Base-by-base conservation (phyloP, 2,113 vertebrate genomes). In the Brienomyrus longianalis region DNA sequence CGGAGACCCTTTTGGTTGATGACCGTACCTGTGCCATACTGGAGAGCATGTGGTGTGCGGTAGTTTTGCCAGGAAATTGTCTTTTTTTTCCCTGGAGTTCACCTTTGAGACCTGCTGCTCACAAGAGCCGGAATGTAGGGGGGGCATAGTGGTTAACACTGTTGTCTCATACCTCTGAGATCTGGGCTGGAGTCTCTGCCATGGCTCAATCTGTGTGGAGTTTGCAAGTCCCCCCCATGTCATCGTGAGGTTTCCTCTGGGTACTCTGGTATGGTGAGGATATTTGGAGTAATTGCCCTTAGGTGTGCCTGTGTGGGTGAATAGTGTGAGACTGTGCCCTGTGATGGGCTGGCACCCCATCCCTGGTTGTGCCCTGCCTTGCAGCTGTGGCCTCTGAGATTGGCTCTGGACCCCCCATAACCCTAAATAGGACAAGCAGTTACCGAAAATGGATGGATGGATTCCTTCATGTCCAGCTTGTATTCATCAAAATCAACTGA, bases 401-500 rank as follows among this genome's bases (percentile, higher is more conserved):
- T 11, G 50, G 50, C 51, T 17, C 52, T 21, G 52, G 52, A 62
- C 56, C 56, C 56, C 56, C 23, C 23, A n/a, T 7, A 9, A n/a
- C 8, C 56, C 6, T 62, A 21, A 62, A 62, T n/a, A 62, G 56
- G 23, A 62, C 56, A 62, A 62, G 10, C 56, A n/a, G 56, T 62
- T 9, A 62, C 23, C 2, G 23, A n/a, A n/a, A 62, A 62, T n/a
- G 21, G 23, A 62, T n/a, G 21, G 56, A n/a, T 62, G 56, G 56
- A 62, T 62, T 70, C n/a, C 19, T 48, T 88, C 23, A 23, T 77
- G n/a, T 50, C 47, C 48, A 77, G 35, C 27, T 43, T 62, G 50
- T 59, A 90, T 86, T 92, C 90, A 90, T 92, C 89, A 66, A 89
- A 90, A 48, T 85, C 85, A 80, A 86, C 90, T 91, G 90, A 74